Base-by-base conservation (phyloP, 2,888 invertebrate species). In the Hesperia comma region DNA sequence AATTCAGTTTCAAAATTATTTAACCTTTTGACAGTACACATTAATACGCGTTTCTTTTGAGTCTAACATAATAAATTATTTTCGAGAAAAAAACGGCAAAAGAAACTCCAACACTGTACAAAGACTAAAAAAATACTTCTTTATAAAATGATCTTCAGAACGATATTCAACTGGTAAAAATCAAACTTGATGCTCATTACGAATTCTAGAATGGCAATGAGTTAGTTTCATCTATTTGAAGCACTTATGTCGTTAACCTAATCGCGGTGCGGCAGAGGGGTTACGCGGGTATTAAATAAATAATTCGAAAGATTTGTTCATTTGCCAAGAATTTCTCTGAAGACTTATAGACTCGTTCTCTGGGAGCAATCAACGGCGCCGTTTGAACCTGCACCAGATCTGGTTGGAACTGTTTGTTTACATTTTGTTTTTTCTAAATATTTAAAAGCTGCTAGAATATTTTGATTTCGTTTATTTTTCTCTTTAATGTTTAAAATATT, bases 291-390 rank as follows among this genome's bases (percentile, higher is more conserved):
- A 49, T 37, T 49, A 51, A 58, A 53, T 58, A 63, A 63, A 63
- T 64, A 64, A 58, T 53, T 53, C n/a, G 33, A 41, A 51, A 64
- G 64, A 64, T 49, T 58, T 64, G 64, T 58, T 51, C 51, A 51
- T 58, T 58, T 64, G 64, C 64, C 64, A 64, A 64, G 64, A 64
- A 64, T 64, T 64, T 64, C 58, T 58, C 2, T 5, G 58, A 64
- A 64, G 64, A 64, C 58, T 53, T 64, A 64, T 64, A 41, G 64
- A 64, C 40, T 41, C 32, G 53, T 41, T 64, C 49, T 53, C 41
- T 58, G 41, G 40, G 15, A 41, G 26, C 51, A 51, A 64, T 49
- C 64, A 51, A 41, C 51, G 41, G 32, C 40, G 41, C 17, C 41
- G 32, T 58, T 26, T 58, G 53, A 64, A 64, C 17, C 41, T 26